A percentile compares a stretch with the other conserved stretches of the same genome.
Evolutionary conservation across 2,888 invertebrate species (phyloP).

Genomic region (Neoaliturus tenellus): DNA sequence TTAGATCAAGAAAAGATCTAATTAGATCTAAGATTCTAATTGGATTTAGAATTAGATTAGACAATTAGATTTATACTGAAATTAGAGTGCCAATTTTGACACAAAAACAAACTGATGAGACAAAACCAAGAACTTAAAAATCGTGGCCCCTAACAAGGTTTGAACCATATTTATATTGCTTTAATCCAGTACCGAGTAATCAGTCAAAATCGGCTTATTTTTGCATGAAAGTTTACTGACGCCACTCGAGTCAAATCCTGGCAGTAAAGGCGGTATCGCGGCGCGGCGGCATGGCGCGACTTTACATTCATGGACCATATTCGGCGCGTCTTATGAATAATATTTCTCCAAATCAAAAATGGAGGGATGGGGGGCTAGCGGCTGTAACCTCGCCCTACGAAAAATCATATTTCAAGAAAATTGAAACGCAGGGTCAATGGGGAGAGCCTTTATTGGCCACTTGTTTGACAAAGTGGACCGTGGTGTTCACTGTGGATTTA

Average conservation of each 20-base stretch:
- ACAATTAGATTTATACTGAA: too few species aligned
- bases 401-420: neutral
- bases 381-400: neutral
- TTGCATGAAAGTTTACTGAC: neutral
- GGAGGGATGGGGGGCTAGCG: neutral
- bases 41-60: too few species aligned
- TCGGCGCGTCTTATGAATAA: conserved; percentile 24
- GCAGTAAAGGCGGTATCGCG: neutral
- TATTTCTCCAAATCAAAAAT: conserved; percentile 20
- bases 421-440: neutral
- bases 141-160: too few species aligned
- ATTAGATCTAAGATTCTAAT: too few species aligned
- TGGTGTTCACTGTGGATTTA: too few species aligned
- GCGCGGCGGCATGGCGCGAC: neutral
- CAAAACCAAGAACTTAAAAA: too few species aligned
- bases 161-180: too few species aligned
- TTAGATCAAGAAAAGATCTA: too few species aligned
- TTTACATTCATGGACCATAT: conserved; percentile 24
- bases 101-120: too few species aligned
- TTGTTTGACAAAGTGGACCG: neutral
- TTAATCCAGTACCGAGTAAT: too few species aligned
- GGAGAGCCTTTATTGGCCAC: neutral
- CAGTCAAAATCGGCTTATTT: too few species aligned
- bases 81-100: too few species aligned
- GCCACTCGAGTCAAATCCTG: neutral